These are phyloP conservation scores for Drosophila prosaltans DNA, from an alignment of 1,140 invertebrate genomes.

Conservation along the genomic window DNA sequence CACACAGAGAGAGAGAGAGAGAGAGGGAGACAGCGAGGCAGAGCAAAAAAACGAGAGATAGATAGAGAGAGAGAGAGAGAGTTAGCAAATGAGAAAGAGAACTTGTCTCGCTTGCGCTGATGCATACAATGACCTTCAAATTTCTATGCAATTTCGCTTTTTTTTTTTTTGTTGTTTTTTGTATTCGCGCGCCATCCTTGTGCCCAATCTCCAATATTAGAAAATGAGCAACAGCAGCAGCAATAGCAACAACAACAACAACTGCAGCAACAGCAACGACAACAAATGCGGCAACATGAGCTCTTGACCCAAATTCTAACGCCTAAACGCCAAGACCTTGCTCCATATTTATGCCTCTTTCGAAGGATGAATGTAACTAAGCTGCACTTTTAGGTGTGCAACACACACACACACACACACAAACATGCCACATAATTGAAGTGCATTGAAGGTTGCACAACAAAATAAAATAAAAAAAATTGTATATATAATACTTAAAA, in stretches of 20 bases:
- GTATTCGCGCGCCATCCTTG: conserved; percentile 55
- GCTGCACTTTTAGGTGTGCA: conserved; percentile 62
- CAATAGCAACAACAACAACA: conserved; percentile 11
- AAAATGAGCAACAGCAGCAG: conserved; percentile 55
- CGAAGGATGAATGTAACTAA: conserved; percentile 44
- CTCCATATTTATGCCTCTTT: conserved; percentile 58
- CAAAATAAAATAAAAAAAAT: neutral
- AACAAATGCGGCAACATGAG: conserved; percentile 26
- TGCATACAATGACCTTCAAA: conserved; percentile 72
- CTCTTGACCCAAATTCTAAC: conserved; percentile 77
- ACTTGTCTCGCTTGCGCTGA: conserved; percentile 46
- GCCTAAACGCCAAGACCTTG: conserved; percentile 52
- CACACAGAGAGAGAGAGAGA: conserved; percentile 23
- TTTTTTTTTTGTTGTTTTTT: conserved; percentile 28
- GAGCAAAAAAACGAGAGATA: conserved; percentile 19
- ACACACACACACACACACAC: neutral
- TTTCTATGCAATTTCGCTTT: conserved; percentile 74
- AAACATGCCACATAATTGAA: conserved; percentile 13
- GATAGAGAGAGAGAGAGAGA: conserved; percentile 25
- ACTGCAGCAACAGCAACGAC: conserved; percentile 26
- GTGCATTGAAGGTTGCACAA: conserved; percentile 30
- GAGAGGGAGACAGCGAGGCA: conserved; percentile 7
- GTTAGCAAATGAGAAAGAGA: conserved; percentile 9
- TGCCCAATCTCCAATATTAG: conserved; percentile 78
- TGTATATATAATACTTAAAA: neutral